Evolutionary conservation across 92 coral and sea anemone species (phyloP).

Genomic region (Pocillopora meandrina): DNA sequence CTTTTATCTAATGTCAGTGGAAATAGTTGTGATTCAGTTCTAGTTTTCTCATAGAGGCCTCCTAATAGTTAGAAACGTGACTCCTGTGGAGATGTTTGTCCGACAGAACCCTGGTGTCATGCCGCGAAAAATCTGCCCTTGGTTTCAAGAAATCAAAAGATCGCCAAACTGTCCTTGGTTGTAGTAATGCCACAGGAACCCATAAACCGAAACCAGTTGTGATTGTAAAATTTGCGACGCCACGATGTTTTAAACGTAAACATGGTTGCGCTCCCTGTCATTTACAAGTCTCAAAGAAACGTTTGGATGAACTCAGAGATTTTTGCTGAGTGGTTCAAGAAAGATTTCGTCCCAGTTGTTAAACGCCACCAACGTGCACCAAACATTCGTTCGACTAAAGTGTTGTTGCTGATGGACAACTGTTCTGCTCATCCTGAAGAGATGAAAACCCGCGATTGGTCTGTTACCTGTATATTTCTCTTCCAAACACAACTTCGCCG

Average conservation of each 20-base stretch:
- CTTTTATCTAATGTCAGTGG: too few species aligned
- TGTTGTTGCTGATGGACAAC: conserved; percentile 54
- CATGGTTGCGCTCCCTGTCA: conserved; percentile 40
- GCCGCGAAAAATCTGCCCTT: conserved; percentile 33
- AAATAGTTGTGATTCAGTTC: too few species aligned
- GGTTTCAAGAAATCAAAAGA: conserved; percentile 44
- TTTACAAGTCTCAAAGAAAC: conserved; percentile 39
- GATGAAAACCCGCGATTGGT: conserved; percentile 48
- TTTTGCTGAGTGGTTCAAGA: too few species aligned
- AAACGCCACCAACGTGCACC: conserved; percentile 34
- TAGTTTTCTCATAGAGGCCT: too few species aligned
- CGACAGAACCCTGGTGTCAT: conserved; percentile 45
- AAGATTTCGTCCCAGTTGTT: conserved; percentile 43
- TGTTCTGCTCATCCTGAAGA: conserved; percentile 61
- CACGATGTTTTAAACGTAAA: conserved; percentile 54
- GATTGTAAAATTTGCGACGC: conserved; percentile 52
- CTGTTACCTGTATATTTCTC: conserved; percentile 49
- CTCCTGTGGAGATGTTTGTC: conserved; percentile 51
- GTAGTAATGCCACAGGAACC: too few species aligned
- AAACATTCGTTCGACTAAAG: conserved; percentile 47
- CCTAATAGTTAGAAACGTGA: too few species aligned
- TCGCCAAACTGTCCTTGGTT: conserved; percentile 36
- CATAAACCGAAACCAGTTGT: conserved; percentile 56
- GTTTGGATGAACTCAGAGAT: too few species aligned
- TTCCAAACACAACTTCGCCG: conserved; percentile 51